Conservation (phyloP, 2,888 invertebrate species). For the Phaonia tiefii region DNA sequence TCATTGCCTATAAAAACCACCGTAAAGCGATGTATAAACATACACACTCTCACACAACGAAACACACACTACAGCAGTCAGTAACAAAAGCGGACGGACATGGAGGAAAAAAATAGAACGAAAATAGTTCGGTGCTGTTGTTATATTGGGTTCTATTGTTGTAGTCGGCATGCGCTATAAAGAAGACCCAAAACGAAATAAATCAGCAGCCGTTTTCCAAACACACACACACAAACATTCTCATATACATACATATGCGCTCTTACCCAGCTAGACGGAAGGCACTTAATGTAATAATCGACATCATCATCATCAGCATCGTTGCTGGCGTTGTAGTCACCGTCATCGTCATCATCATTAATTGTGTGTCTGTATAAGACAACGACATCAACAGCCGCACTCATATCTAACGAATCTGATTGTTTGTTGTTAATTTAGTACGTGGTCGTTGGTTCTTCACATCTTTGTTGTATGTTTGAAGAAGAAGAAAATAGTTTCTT, state of each 20-base stretch:
- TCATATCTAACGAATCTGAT: slow-evolving; percentile 50
- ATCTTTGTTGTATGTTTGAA: too few species aligned
- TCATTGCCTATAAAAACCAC: slow-evolving; percentile 58
- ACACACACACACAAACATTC: background rate
- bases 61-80: background rate
- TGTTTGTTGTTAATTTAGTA: slow-evolving; percentile 46
- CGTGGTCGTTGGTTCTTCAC: slow-evolving; percentile 3
- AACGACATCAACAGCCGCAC: background rate
- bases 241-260: background rate
- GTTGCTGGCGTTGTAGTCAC: slow-evolving; percentile 30
- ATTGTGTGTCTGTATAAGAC: background rate
- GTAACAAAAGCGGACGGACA: slow-evolving; percentile 32
- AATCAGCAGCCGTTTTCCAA: slow-evolving; percentile 55
- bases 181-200: slow-evolving; percentile 55
- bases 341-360: slow-evolving; percentile 60
- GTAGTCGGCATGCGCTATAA: slow-evolving; percentile 64
- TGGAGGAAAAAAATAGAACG: slow-evolving; percentile 40
- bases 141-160: slow-evolving; percentile 2
- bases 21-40: slow-evolving; percentile 7
- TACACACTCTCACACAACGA: background rate
- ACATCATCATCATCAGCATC: slow-evolving; percentile 32
- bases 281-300: slow-evolving; percentile 34
- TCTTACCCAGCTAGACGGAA: background rate
- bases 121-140: background rate
- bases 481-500: too few species aligned